Evolutionary conservation across 2,888 invertebrate genomes (phyloP), one percentile per base, ranked within the genome.

Genomic region (Gymnosoma rotundatum): DNA sequence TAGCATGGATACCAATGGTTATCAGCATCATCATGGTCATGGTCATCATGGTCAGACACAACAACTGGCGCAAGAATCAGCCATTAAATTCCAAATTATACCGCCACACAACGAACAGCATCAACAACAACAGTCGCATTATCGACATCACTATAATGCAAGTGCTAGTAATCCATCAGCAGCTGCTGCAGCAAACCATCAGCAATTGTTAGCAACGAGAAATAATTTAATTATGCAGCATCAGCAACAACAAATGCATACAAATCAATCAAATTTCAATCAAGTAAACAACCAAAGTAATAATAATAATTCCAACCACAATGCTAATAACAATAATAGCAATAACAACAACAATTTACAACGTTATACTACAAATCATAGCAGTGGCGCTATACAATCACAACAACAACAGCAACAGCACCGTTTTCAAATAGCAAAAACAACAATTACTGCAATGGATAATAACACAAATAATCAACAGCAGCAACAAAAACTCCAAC

Each of bases 41-140:
- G 89, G 88, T 78, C 86, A 88, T 52, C 90, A 90, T 78, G 89
- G 87, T 16, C 90, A 89, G 78, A 89, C 89, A 20, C 89, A 90
- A 85, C 90, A 90, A 82, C 86, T 90, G 87, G 87, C 90, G 18
- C 91, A 91, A 79, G 91, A 90, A 83, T 89, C 89, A 78, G 92
- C 90, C 56, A 91, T 92, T 83, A 92, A 92, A 88, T 92, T 92
- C 84, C 92, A 92, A 89, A 91, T 92, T 87, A 91, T 91, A 89
- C 91, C 90, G 85, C 89, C 88, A 83, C 89, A 90, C 38, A 90
- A 89, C 67, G 89, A 90, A 61, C 89, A 88, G 5, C 88, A 89
- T 50, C 88, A 87, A 74, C 86, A 86, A 38, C 90, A 90, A 66
- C 87, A 87, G 38, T 86, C 87, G 52, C 86, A 90, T 81, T 90